Evolutionary conservation across 2,888 invertebrate species (phyloP), one percentile per base, ranked within the genome.

Genomic region (Microplitis manilae): DNA sequence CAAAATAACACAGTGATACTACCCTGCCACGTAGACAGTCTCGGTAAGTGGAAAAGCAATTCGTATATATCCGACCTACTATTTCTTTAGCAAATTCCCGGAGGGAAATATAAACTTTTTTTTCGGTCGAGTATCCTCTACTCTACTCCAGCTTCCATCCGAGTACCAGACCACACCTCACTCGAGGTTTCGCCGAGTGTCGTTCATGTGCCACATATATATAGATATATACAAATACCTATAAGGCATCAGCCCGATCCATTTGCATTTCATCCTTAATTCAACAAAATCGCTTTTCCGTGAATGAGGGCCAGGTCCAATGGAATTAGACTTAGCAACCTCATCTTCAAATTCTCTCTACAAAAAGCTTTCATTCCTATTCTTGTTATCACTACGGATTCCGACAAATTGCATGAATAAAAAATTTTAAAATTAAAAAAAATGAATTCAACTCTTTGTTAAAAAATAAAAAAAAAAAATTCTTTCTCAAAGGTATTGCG

Each of bases 1-100:
- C 95, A 95, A 88, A 95, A 96, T 84, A 94, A 95, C 81, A 94
- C 94, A 0, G 95, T 96, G 0, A 86, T 95, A 38, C 90, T 96
- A 79, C 96, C 96, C 0, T 96, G 96, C 87, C 94, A 94, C 87
- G 91, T 95, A 81, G 93, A 95, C 83, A 91, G 92, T 78, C 84
- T 91, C 30, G 94, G 95, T 93, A 91, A 93, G 92, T 88, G 41
- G 38, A 69, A 41, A 67, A 39, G 38, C 67, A 67, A 73, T 59
- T 50, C n/a, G 15, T 38, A 30, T 15, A 5, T 60, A 20, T 30
- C 20, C 64, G 60, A 70, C 9, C n/a, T 20, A 41, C 20, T 64
- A 72, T 40, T 64, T 64, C 72, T 72, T 64, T 64, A n/a, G 68
- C 17, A 38, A 68, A 39, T 72, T 76, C 68, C 77, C 77, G 68